phyloP scores from a whole-genome alignment of 1,140 invertebrate genomes.

The Bicyclus anynana region DNA sequence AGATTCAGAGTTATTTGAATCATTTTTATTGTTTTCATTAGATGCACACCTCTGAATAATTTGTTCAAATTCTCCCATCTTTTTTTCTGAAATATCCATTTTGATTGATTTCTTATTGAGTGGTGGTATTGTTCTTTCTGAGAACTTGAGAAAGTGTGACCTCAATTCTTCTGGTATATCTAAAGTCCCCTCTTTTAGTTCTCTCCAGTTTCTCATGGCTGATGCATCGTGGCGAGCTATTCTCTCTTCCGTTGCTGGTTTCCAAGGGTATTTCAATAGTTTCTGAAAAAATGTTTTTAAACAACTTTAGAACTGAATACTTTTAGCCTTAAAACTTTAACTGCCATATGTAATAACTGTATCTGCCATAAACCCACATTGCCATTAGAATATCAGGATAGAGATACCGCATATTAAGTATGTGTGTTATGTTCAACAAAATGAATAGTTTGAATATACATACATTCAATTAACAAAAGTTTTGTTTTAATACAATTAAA shows the following conservation, averaged over 20 bases:
- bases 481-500: no score
- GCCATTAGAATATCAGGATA: no score
- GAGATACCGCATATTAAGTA: no score
- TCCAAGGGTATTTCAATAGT: slow-evolving; percentile 81
- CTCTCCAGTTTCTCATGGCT: slow-evolving; percentile 83
- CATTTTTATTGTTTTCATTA: slow-evolving; percentile 34
- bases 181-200: slow-evolving; percentile 77
- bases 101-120: slow-evolving; percentile 56
- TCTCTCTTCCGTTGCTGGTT: slow-evolving; percentile 73
- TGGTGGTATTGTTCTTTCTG: slow-evolving; percentile 74
- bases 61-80: slow-evolving; percentile 66
- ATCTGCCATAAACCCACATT: no score
- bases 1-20: slow-evolving; percentile 21
- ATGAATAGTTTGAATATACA: no score
- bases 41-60: slow-evolving; percentile 56
- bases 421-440: no score
- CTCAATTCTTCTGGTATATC: slow-evolving; percentile 70
- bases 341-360: no score
- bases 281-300: slow-evolving; percentile 64
- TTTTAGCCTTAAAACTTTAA: not conserved
- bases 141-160: slow-evolving; percentile 83
- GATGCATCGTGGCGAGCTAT: slow-evolving; percentile 81
- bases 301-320: not conserved
- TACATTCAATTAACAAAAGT: no score
- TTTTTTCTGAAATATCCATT: slow-evolving; percentile 49